phyloP scores from a whole-genome alignment of 2,888 invertebrate species.

The Calliopum simillimum region DNA sequence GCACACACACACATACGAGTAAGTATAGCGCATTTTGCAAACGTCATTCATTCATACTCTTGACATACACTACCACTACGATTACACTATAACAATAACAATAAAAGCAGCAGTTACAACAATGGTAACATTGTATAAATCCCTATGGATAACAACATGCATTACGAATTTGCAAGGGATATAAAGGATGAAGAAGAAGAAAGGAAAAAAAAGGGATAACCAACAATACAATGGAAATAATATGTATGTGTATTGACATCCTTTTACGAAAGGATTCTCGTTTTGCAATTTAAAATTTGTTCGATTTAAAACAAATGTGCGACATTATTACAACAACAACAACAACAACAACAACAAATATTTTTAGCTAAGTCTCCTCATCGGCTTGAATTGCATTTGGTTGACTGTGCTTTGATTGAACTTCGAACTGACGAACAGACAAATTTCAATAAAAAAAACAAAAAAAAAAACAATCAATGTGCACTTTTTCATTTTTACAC shows the following conservation, averaged over 20 bases:
- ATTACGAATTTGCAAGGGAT: slow-evolving; percentile 31
- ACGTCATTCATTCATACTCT: slow-evolving; percentile 25
- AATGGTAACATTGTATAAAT: slow-evolving; percentile 20
- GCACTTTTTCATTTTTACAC: background rate
- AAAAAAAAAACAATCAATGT: background rate
- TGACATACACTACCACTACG: slow-evolving; percentile 13
- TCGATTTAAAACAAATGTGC: slow-evolving; percentile 14
- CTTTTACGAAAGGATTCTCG: slow-evolving; percentile 13
- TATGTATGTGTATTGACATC: too few species aligned
- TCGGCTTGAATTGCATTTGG: slow-evolving; percentile 15
- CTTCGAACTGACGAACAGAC: slow-evolving; percentile 18
- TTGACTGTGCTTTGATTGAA: slow-evolving; percentile 24
- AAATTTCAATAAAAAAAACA: slow-evolving; percentile 8
- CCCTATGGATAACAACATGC: slow-evolving; percentile 30
- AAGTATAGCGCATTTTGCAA: slow-evolving; percentile 18
- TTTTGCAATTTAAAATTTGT: slow-evolving; percentile 8
- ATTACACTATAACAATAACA: slow-evolving; percentile 15
- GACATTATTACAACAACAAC: background rate
- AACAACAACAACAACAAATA: slow-evolving; percentile 4
- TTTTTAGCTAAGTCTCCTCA: slow-evolving; percentile 18
- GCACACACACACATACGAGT: too few species aligned
- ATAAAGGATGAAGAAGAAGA: slow-evolving; percentile 7
- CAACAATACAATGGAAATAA: background rate
- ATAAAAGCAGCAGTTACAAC: background rate
- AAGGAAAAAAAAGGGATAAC: slow-evolving; percentile 8